Percentiles rank a stretch among this genome's conserved stretches.
phyloP scores from a whole-genome alignment of 2,113 vertebrate genomes.

The Oryzias melastigma region DNA sequence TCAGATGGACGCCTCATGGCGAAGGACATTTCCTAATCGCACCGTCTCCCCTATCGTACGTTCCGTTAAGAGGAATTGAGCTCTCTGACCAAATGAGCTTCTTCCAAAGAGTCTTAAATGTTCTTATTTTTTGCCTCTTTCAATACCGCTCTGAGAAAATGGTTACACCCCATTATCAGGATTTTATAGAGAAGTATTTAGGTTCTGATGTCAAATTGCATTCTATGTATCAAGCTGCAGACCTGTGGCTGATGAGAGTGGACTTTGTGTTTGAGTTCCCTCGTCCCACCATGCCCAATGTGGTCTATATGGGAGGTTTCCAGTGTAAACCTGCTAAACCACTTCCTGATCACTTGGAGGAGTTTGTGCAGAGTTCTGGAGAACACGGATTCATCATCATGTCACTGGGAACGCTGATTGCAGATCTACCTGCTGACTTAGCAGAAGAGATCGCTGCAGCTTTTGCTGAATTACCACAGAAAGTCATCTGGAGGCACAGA shows the following conservation, averaged over 20 bases:
- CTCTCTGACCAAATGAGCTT: constrained; percentile 73
- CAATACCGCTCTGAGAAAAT: not conserved
- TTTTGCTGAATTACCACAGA: constrained; percentile 71
- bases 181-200: constrained; percentile 53
- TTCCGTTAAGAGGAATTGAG: constrained; percentile 45
- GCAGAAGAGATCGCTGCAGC: constrained; percentile 54
- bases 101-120: constrained; percentile 65
- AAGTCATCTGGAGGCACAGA: constrained; percentile 71
- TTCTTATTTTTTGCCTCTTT: not conserved
- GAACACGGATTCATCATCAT: constrained; percentile 73
- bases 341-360: constrained; percentile 69
- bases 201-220: constrained; percentile 47
- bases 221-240: constrained; percentile 67
- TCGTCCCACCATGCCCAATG: constrained; percentile 77
- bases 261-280: constrained; percentile 79
- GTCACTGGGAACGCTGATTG: constrained; percentile 72
- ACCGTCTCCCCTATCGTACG: constrained; percentile 69
- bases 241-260: constrained; percentile 76
- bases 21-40: constrained; percentile 68
- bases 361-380: constrained; percentile 71
- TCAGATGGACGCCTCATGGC: constrained; percentile 60
- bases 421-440: constrained; percentile 49
- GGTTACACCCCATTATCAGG: constrained; percentile 11
- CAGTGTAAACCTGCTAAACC: constrained; percentile 73
- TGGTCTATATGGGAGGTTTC: constrained; percentile 75